Base-by-base conservation (phyloP, 2,797 vertebrate genomes). In the Mormyrops boulengeri region DNA sequence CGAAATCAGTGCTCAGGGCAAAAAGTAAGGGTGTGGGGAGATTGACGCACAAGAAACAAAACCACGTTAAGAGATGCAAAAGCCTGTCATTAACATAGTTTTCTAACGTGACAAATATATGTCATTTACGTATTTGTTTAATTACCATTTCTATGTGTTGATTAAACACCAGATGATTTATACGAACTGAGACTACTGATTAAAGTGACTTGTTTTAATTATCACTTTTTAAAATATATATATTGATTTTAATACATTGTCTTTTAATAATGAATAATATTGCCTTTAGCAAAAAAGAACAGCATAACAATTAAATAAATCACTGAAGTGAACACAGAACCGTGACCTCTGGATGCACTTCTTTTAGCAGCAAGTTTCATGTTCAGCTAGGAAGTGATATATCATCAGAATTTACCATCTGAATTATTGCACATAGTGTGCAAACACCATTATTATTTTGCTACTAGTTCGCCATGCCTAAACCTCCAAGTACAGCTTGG, bases 401-500 rank as follows among this genome's bases (percentile, higher is more conserved):
- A 73, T 38, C 69, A 73, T 38, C 30, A 38, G 69, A 73, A 38
- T 73, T 73, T 38, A 41, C 38, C 9, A 6, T 73, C 30, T 73
- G 69, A 38, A 17, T 7, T 73, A 73, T 73, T 73, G 34, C 69
- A 17, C 14, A 7, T 38, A 38, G 69, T 73, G 69, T 73, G 69
- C 30, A 73, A 73, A 73, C 2, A 12, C 73, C 77, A 88, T 89
- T 89, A 88, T 50, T 73, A 53, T 85, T 60, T 77, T 73, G 41
- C 50, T 89, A 85, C 57, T 88, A 89, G 9, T 84, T 89, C 87
- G 85, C 85, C 47, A 62, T n/a, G n/a, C 60, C 53, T 34, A 34
- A 73, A 89, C 89, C 91, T 9, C 90, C 80, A 84, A 84, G 50
- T 60, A 19, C 88, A 55, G 38, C 84, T 85, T 49, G 41, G 82